phyloP scores from a whole-genome alignment of 2,113 vertebrate genomes.

The Leucosticte australis region DNA sequence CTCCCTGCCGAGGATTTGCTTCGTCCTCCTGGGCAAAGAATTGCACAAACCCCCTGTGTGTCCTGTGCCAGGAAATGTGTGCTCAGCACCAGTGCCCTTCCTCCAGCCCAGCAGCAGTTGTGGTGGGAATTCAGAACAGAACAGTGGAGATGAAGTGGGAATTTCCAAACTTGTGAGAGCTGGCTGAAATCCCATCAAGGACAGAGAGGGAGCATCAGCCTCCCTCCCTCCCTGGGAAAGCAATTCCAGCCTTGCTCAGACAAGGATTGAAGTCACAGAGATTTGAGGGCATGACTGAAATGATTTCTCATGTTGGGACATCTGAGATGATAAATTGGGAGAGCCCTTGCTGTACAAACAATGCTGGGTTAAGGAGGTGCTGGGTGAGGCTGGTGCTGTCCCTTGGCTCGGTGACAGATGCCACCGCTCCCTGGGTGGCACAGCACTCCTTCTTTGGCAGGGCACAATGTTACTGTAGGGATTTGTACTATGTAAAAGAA shows the following conservation, averaged over 20 bases:
- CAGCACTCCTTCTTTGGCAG: not conserved
- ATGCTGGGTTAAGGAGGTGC: accelerated
- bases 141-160: not conserved
- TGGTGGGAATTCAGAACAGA: not conserved
- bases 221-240: not conserved
- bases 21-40: not conserved
- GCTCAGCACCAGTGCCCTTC: not conserved
- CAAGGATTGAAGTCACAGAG: not conserved
- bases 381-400: not conserved
- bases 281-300: not conserved
- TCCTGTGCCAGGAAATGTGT: not conserved
- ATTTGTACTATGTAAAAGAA: not conserved
- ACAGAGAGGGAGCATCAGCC: not conserved
- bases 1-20: not conserved
- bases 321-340: not conserved
- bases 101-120: not conserved
- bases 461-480: accelerated
- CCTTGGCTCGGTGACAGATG: not conserved
- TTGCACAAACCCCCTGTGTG: not conserved
- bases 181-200: not conserved
- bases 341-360: not conserved
- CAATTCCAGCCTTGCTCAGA: not conserved
- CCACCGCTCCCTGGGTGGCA: not conserved
- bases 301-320: accelerated
- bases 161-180: not conserved